Percentiles rank a stretch among this genome's conserved stretches.
Conservation (phyloP, 2,888 invertebrate genomes). For the Danaus chrysippus region DNA sequence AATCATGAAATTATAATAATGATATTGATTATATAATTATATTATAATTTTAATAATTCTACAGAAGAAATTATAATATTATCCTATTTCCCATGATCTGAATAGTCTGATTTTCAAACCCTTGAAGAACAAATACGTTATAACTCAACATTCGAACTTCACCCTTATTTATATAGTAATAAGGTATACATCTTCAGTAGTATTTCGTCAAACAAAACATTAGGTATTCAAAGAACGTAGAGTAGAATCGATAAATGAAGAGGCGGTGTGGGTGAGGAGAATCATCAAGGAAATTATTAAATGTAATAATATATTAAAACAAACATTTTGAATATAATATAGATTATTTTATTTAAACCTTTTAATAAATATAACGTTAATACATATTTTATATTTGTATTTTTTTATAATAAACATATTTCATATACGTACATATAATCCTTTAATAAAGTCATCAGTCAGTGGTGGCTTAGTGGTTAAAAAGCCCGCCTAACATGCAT, state of each 20-base stretch:
- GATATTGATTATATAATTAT: too few relatives aligned
- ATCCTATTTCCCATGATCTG: slow-evolving; percentile 4
- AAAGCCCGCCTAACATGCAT: too few relatives aligned
- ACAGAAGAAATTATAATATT: too few relatives aligned
- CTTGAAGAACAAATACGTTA: slow-evolving; percentile 1
- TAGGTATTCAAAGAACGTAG: slow-evolving; percentile 55
- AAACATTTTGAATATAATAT: neutral
- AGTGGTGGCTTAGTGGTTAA: too few relatives aligned
- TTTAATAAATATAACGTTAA: too few relatives aligned
- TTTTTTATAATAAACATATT: too few relatives aligned
- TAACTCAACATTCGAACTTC: slow-evolving; percentile 23
- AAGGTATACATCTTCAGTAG: slow-evolving; percentile 26
- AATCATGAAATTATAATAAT: too few relatives aligned
- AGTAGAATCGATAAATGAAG: slow-evolving; percentile 51
- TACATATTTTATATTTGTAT: too few relatives aligned
- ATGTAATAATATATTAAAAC: neutral
- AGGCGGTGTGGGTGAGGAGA: neutral
- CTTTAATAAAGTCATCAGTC: too few relatives aligned
- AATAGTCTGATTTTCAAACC: slow-evolving; percentile 26
- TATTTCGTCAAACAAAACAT: slow-evolving; percentile 32
- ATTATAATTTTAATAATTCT: too few relatives aligned
- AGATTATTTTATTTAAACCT: too few relatives aligned
- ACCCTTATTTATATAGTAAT: slow-evolving; percentile 19
- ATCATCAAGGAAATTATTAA: neutral
- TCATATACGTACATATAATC: too few relatives aligned